Conservation (phyloP, 2,797 vertebrate genomes). For the Adelosebastes latens region DNA sequence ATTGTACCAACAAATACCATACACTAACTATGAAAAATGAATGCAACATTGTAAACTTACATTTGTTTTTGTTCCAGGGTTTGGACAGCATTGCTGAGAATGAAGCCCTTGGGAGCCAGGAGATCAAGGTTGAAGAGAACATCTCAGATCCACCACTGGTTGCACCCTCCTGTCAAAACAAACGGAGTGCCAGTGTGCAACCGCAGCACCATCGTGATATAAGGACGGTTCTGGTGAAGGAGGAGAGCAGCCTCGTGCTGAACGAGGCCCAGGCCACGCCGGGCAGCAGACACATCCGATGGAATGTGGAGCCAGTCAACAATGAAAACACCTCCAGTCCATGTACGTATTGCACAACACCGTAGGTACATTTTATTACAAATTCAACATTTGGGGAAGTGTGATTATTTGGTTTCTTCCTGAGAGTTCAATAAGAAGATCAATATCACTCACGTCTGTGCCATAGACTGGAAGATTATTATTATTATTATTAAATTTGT, state of each 20-base stretch:
- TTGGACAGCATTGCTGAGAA: slow-evolving; percentile 20
- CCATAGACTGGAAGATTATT: neutral
- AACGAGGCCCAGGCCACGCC: slow-evolving; percentile 56
- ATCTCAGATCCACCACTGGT: slow-evolving; percentile 29
- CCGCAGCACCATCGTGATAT: slow-evolving; percentile 64
- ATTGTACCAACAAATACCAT: neutral
- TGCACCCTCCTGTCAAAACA: slow-evolving; percentile 22
- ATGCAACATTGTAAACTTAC: neutral
- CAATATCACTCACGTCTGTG: neutral
- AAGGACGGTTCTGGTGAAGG: slow-evolving; percentile 80
- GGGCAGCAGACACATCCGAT: slow-evolving; percentile 52
- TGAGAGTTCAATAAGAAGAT: neutral
- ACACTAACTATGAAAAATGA: neutral
- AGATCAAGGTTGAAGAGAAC: slow-evolving; percentile 77
- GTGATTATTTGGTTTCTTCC: neutral
- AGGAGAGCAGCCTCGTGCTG: slow-evolving; percentile 69
- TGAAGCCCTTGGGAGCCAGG: slow-evolving; percentile 20
- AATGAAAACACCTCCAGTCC: slow-evolving; percentile 64
- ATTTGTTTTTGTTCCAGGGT: slow-evolving; percentile 40
- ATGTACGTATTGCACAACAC: slow-evolving; percentile 55
- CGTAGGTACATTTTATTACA: neutral
- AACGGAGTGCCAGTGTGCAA: slow-evolving; percentile 27
- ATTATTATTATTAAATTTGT: neutral
- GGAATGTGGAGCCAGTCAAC: slow-evolving; percentile 65
- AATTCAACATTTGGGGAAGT: neutral